phyloP scores from a whole-genome alignment of 2,113 vertebrate species.

The Stomatorhinus ivindoensis region DNA sequence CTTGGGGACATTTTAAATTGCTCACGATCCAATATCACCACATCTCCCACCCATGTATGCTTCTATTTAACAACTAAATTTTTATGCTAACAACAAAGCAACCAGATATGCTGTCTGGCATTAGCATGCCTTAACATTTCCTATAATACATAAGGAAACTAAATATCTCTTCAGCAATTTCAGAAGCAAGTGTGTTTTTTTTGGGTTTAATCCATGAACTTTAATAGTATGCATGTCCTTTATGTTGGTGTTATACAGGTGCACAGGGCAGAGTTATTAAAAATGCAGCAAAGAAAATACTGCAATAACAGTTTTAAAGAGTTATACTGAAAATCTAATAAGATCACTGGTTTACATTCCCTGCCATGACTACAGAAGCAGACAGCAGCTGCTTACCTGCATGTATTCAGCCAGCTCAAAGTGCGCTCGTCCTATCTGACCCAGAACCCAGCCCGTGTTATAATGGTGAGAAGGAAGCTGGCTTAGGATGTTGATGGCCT shows the following conservation, averaged over 20 bases:
- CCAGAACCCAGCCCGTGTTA: conserved; percentile 95
- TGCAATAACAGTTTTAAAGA: not conserved
- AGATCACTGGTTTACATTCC: not conserved
- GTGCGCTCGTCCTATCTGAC: conserved; percentile 89
- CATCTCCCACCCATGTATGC: not conserved
- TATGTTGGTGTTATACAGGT: not conserved
- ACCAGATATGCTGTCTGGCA: not conserved
- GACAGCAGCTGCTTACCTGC: conserved; percentile 66
- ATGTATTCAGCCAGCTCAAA: conserved; percentile 95
- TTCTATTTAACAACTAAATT: too few species aligned
- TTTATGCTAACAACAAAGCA: not conserved
- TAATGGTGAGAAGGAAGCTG: conserved; percentile 95
- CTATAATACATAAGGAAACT: not conserved
- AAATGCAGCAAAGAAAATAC: not conserved
- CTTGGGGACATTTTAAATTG: not conserved
- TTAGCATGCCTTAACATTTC: not conserved
- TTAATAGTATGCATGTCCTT: not conserved
- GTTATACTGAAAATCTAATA: not conserved
- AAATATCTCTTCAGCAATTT: not conserved
- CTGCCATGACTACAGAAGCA: not conserved
- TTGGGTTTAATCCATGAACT: not conserved
- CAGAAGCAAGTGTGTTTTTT: not conserved
- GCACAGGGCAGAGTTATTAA: not conserved
- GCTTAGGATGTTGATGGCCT: conserved; percentile 85
- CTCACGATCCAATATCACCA: not conserved